phyloP scores from a whole-genome alignment of 2,113 vertebrate genomes.

The Trogon melanurus region DNA sequence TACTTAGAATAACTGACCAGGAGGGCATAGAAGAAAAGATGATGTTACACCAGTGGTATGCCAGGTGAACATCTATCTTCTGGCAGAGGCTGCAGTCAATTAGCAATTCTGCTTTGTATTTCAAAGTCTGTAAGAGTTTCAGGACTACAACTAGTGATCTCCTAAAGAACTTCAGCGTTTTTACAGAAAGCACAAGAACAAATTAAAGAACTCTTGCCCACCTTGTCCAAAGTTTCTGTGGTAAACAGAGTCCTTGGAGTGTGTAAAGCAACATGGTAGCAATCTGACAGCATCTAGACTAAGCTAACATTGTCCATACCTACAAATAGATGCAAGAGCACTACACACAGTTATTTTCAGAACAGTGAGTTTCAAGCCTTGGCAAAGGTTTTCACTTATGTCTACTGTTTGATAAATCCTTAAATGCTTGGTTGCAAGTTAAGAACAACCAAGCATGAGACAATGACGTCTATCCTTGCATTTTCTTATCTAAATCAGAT shows the following conservation, averaged over 20 bases:
- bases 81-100: background rate
- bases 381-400: background rate
- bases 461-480: background rate
- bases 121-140: background rate
- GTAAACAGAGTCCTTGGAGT: background rate
- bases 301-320: background rate
- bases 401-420: background rate
- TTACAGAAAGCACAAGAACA: background rate
- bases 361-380: background rate
- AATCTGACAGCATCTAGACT: background rate
- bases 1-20: background rate
- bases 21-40: background rate
- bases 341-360: background rate
- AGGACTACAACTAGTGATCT: background rate
- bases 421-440: background rate
- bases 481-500: background rate
- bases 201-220: background rate
- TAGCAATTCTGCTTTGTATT: background rate
- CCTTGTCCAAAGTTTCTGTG: background rate
- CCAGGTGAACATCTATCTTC: background rate
- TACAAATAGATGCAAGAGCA: background rate
- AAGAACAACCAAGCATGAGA: background rate
- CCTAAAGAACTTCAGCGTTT: background rate
- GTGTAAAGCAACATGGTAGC: background rate
- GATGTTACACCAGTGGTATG: background rate